A percentile compares a stretch with the other conserved stretches of the same genome.
Evolutionary conservation across 2,888 invertebrate genomes (phyloP).

Genomic region (Stratiomys singularior): DNA sequence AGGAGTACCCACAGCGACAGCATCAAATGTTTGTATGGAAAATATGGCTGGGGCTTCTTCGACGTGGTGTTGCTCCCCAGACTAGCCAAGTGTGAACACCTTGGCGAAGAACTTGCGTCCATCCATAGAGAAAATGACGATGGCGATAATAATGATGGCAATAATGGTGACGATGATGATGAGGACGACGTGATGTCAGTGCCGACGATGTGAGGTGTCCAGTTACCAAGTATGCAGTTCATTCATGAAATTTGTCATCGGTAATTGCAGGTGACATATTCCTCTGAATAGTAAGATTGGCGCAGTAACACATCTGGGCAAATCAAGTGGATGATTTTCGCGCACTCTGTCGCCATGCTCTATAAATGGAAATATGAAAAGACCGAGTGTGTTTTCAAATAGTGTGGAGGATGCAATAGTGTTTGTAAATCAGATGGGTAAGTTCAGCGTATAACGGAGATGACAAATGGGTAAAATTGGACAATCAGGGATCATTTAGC

Average conservation of each 20-base stretch:
- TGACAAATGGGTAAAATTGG: too few relatives aligned
- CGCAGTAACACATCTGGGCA: background rate
- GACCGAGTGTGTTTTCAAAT: too few relatives aligned
- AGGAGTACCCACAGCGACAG: too few relatives aligned
- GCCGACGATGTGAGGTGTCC: constrained; percentile 19
- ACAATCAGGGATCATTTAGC: too few relatives aligned
- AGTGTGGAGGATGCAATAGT: too few relatives aligned
- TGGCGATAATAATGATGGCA: background rate
- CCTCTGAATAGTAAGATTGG: constrained; percentile 19
- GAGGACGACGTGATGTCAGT: background rate
- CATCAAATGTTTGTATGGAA: too few relatives aligned
- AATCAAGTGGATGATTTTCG: constrained; percentile 29
- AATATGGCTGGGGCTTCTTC: too few relatives aligned
- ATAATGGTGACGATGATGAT: background rate
- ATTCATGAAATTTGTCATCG: constrained; percentile 25
- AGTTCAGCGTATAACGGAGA: too few relatives aligned
- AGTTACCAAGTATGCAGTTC: constrained; percentile 24
- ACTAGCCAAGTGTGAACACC: background rate
- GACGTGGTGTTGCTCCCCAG: too few relatives aligned
- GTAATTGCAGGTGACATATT: constrained; percentile 41
- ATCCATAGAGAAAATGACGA: background rate
- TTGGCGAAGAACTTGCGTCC: background rate
- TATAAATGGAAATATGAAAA: too few relatives aligned
- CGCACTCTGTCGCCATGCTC: too few relatives aligned
- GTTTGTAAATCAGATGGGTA: too few relatives aligned